Conservation (phyloP, 2,888 invertebrate species). For the Phymatocera aterrima region DNA sequence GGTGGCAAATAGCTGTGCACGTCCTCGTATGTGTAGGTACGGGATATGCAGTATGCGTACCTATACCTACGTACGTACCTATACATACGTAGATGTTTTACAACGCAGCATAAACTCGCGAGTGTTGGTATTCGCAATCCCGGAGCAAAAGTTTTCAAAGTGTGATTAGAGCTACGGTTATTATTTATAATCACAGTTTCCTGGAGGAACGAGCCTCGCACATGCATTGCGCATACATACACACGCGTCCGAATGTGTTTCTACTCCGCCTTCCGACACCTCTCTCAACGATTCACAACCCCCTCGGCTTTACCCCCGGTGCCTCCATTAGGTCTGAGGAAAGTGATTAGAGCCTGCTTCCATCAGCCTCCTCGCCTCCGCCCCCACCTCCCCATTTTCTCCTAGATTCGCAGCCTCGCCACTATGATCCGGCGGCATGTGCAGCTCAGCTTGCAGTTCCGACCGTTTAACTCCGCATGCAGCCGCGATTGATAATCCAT, state of each 20-base stretch:
- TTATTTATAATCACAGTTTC: constrained; percentile 47
- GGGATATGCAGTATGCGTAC: background rate
- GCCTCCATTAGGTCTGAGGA: constrained; percentile 42
- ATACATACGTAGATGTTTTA: constrained; percentile 10
- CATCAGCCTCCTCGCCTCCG: background rate
- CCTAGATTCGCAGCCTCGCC: no score
- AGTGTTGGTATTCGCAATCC: constrained; percentile 1
- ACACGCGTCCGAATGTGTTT: constrained; percentile 40
- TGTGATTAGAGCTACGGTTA: constrained; percentile 47
- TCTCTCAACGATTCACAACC: constrained; percentile 18
- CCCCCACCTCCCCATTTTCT: background rate
- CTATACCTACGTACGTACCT: background rate
- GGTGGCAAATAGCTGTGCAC: no score
- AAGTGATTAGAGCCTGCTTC: constrained; percentile 36
- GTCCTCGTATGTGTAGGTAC: background rate
- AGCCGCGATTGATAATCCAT: background rate
- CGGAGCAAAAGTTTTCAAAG: constrained; percentile 46
- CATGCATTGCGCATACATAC: no score
- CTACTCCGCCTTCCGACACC: constrained; percentile 35
- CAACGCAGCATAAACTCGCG: background rate
- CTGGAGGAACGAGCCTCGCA: constrained; percentile 42
- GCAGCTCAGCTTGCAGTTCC: background rate
- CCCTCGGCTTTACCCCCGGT: constrained; percentile 25
- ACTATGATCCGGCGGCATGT: background rate
- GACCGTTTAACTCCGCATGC: background rate